Evolutionary conservation across 2,113 vertebrate genomes (phyloP).

Genomic region (Sitta europaea): DNA sequence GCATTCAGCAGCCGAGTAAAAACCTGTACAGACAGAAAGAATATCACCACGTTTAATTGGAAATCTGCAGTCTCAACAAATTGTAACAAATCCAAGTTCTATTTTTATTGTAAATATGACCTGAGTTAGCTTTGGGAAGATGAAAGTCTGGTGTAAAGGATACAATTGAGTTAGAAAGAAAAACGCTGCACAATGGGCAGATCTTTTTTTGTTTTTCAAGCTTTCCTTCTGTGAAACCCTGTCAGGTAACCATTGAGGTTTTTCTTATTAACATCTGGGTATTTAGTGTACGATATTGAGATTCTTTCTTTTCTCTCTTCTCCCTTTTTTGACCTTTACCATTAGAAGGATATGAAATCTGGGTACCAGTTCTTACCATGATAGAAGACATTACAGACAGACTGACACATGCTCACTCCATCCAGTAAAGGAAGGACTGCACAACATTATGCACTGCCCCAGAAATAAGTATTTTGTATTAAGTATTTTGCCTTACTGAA

Average conservation of each 20-base stretch:
- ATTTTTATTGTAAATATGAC: conserved; percentile 27
- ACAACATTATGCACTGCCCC: accelerated
- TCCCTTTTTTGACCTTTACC: neutral
- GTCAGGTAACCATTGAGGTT: neutral
- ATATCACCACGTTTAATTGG: neutral
- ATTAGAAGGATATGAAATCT: neutral
- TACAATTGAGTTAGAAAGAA: neutral
- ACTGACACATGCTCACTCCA: neutral
- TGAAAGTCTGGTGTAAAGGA: conserved; percentile 7
- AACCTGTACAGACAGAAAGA: neutral
- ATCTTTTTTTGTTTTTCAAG: neutral
- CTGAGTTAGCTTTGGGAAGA: conserved; percentile 17
- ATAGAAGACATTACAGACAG: neutral
- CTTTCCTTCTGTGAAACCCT: neutral
- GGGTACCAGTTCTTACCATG: neutral
- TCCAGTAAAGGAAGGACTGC: neutral
- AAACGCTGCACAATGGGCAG: neutral
- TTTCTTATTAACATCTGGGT: neutral
- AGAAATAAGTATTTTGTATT: neutral
- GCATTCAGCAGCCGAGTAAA: neutral
- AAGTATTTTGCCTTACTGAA: neutral
- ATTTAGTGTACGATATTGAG: neutral
- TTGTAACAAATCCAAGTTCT: neutral
- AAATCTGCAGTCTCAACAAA: conserved; percentile 40
- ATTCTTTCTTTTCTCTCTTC: neutral